Conservation (phyloP, 1,140 invertebrate genomes). For the Caerostris extrusa region DNA sequence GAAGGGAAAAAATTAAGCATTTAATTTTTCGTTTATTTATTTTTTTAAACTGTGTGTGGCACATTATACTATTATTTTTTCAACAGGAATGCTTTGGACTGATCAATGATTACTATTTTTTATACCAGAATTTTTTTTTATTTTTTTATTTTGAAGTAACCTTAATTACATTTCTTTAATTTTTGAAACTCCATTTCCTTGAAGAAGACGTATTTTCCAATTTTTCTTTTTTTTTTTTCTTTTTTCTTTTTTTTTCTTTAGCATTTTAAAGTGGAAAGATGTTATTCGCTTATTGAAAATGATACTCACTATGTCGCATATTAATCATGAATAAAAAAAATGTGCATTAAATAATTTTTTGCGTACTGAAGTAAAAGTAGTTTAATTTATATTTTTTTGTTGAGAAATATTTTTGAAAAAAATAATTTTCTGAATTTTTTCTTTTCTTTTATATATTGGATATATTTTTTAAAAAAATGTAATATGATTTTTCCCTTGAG, state of each 20-base stretch:
- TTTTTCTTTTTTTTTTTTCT: not conserved
- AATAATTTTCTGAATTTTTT: not conserved
- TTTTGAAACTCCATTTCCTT: not conserved
- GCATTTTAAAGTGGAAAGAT: not conserved
- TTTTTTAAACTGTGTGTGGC: not conserved
- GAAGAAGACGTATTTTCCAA: not conserved
- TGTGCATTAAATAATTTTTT: not conserved
- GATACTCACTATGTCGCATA: not conserved
- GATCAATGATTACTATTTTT: not conserved
- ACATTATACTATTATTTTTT: not conserved
- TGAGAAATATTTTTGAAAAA: not conserved
- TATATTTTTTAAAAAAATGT: not conserved
- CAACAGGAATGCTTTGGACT: not conserved
- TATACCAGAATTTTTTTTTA: not conserved
- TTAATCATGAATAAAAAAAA: not conserved
- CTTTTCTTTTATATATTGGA: not conserved
- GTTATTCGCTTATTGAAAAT: not conserved
- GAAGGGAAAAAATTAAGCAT: not conserved
- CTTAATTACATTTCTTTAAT: slow-evolving; percentile 54
- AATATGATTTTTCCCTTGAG: not conserved
- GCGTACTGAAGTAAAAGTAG: too few relatives aligned
- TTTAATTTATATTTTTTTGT: not conserved
- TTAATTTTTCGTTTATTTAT: slow-evolving; percentile 26
- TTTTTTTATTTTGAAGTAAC: not conserved
- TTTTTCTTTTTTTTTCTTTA: not conserved